Base-by-base conservation (phyloP, 2,797 vertebrate genomes). In the Synanceia verrucosa region DNA sequence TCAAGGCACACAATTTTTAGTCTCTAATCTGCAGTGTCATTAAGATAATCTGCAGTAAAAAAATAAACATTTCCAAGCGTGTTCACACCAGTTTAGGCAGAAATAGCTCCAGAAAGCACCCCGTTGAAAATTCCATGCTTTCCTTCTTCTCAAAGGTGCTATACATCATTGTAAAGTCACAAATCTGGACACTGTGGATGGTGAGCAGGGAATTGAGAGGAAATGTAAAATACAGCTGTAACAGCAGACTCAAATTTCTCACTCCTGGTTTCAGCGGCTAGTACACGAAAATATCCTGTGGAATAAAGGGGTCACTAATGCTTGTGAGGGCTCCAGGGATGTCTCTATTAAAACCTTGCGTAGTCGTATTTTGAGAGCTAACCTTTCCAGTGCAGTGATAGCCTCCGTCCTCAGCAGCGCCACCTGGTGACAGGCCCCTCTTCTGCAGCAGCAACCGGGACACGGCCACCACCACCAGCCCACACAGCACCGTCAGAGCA, bases 401-500 rank as follows among this genome's bases (percentile, higher is more conserved):
- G 55, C 50, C 78, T 75, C 88, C 91, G 68, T 93, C 92, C 52
- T 92, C 91, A 63, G 89, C 81, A 63, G 93, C 86, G 65, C 90
- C 95, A 70, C 89, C 86, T 78, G 89, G 93, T 73, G 86, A 44
- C 90, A 90, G 86, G 70, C 46, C 83, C 85, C 92, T 94, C 66
- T 94, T 95, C 56, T 96, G 94, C 59, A 98, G 91, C 83, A 97
- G 89, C 60, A 96, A 92, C 48, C 95, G 93, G 73, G 95, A 94
- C 85, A 96, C 92, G 18, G 96, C 95, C 76, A 99, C 94, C 90
- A 96, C 91, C 78, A 96, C 94, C 81, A 99, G 89, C 2, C 98
- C 98, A 1, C 96, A 95, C 60, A 98, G 91, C 90, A 99, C 93
- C 0, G 98, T 99, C 74, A 98, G 91, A 58, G 96, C 96, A 76